Evolutionary conservation across 2,113 vertebrate genomes (phyloP), one percentile per base, ranked within the genome.

Genomic region (Muntiacus muntjak): DNA sequence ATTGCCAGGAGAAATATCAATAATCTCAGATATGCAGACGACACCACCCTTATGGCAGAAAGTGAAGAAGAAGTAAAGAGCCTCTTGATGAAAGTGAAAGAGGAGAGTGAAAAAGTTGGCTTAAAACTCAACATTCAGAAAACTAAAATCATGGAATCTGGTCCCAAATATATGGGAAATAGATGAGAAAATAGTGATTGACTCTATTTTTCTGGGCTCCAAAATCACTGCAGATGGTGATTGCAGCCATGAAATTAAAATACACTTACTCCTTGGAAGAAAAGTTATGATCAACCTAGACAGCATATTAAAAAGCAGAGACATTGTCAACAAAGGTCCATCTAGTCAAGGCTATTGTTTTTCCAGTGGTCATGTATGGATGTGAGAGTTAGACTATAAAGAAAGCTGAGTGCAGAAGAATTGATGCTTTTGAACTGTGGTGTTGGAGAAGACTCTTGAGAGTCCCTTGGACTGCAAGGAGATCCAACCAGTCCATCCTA

Each of bases 341-440:
- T 64, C 60, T 33, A 33, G 60, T 64, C 30, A 64, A 64, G 30
- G 60, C 60, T 64, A 8, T 64, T 30, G 14, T 64, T 64, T 64
- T 64, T 16, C 15, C 60, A 8, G 60, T 64, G 60, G 60, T 16
- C 60, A 33, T 33, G 14, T 64, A 16, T 64, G 14, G 6, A 33
- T 33, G 15, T 64, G 30, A 64, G 14, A 64, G 30, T 64, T 64
- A 30, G 14, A 64, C 30, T 33, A 8, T 33, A 8, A 64, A 64
- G 62, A 64, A 64, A 33, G 30, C 15, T 64, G 62, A 64, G 7
- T 0, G 0, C 30, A 1, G 30, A 64, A 64, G 30, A 33, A 64
- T 8, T 64, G 60, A 33, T 64, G 30, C 15, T 64, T 33, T 64
- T 64, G 30, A 64, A 64, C 30, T 64, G 60, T 62, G 60, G 60